phyloP scores from a whole-genome alignment of 2,113 vertebrate species.

The Sander vitreus region DNA sequence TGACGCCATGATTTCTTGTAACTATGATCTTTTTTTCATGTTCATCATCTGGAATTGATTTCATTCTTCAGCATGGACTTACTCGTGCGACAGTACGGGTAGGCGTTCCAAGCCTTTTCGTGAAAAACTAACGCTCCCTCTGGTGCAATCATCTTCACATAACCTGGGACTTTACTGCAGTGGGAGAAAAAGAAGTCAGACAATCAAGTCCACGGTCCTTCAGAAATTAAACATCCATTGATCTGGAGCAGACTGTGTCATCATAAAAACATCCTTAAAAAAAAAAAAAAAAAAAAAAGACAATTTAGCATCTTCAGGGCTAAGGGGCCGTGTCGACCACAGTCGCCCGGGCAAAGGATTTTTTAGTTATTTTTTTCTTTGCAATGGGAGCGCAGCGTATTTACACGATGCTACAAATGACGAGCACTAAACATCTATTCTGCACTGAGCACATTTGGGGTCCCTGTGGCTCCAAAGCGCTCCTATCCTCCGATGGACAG shows the following conservation, averaged over 20 bases:
- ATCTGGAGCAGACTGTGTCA: not conserved
- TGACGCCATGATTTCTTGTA: not conserved
- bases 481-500: too few species aligned
- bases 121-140: slow-evolving; percentile 97
- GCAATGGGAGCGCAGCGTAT: too few species aligned
- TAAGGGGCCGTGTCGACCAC: too few species aligned
- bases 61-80: slow-evolving; percentile 61
- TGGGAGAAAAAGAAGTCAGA: slow-evolving; percentile 13
- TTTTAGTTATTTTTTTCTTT: too few species aligned
- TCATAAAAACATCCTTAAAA: not conserved
- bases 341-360: too few species aligned
- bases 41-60: not conserved
- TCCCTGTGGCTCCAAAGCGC: too few species aligned
- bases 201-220: not conserved
- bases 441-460: too few species aligned
- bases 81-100: slow-evolving; percentile 98
- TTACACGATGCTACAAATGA: too few species aligned
- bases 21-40: not conserved
- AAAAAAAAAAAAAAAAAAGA: not conserved
- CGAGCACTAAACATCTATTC: too few species aligned
- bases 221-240: not conserved
- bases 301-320: not conserved
- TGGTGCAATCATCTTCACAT: slow-evolving; percentile 96
- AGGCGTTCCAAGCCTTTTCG: slow-evolving; percentile 97
- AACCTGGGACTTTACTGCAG: slow-evolving; percentile 94